phyloP scores from a whole-genome alignment of 2,888 invertebrate genomes.

The Mythimna albipuncta region DNA sequence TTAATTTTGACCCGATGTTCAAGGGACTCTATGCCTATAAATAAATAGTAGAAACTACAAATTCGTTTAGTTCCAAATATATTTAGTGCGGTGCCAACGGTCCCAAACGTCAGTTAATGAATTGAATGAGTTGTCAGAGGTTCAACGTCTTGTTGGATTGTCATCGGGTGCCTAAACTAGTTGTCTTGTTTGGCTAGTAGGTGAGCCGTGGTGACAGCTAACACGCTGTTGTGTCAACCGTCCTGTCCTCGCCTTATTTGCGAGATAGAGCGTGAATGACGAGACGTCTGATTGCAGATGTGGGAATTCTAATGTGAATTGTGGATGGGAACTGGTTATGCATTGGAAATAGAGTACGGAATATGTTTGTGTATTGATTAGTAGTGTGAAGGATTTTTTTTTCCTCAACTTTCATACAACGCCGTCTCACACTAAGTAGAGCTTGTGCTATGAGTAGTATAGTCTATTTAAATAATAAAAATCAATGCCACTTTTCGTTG shows the following conservation, averaged over 20 bases:
- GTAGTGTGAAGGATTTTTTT: neutral
- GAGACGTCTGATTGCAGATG: constrained; percentile 48
- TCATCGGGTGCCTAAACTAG: constrained; percentile 64
- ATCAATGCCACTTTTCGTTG: too few relatives aligned
- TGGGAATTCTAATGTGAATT: constrained; percentile 42
- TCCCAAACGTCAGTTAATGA: constrained; percentile 25
- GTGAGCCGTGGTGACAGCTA: constrained; percentile 66
- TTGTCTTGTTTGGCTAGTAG: constrained; percentile 60
- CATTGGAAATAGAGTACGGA: neutral
- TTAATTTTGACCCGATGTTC: too few relatives aligned
- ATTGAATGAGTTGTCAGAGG: constrained; percentile 46
- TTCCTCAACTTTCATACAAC: too few relatives aligned
- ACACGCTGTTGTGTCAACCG: constrained; percentile 60
- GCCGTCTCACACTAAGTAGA: too few relatives aligned
- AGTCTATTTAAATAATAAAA: too few relatives aligned
- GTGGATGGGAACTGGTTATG: constrained; percentile 12
- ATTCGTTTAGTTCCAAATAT: neutral
- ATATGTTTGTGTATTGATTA: neutral
- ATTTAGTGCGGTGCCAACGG: neutral
- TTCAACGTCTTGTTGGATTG: constrained; percentile 58
- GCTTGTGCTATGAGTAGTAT: too few relatives aligned
- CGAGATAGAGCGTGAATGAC: constrained; percentile 51
- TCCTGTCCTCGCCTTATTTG: constrained; percentile 51
- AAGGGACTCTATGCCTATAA: neutral
- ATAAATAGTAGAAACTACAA: neutral